Base-by-base conservation (phyloP, 1,140 invertebrate genomes). In the Drosophila seguyi region DNA sequence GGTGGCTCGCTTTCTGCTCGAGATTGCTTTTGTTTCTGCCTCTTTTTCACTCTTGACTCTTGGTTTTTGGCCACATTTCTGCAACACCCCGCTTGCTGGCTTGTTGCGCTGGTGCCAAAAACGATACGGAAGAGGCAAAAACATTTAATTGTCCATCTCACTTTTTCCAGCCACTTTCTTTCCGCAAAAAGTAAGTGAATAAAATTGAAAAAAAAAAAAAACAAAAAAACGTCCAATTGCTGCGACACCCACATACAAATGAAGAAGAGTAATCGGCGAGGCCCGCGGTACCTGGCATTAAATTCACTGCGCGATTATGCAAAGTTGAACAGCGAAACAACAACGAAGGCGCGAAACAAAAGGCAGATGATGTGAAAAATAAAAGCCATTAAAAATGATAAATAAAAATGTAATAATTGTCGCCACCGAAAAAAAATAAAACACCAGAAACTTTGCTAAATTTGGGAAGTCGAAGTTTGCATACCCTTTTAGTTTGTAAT, bases 201-300 rank as follows among this genome's bases (percentile, higher is more conserved):
- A 47, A 48, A 48, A 48, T 27, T 0, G 3, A 5, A 3, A 8
- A 16, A 22, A 25, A 25, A 6, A 5, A 3, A 16, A 16, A 22
- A n/a, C n/a, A n/a, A 52, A 52, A 53, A 52, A 20, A 52, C 11
- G 18, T 52, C 50, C 50, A 36, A 53, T 53, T 36, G 50, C 29
- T 53, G 50, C 50, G 50, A 53, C 50, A 53, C 50, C 50, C 50
- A 53, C 50, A 53, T 53, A 53, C 50, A 36, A 53, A 53, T 53
- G 29, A 52, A 52, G 29, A 52, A 52, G 50, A 52, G 50, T 52
- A 52, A 52, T 34, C 29, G 50, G 13, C 11, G 13, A 14, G 16
- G 50, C 29, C 50, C 31, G 18, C 50, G 29, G 50, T 14, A 22
- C 50, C 7, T 53, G 50, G 50, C 18, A 34, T 36, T 36, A 53